Evolutionary conservation across 23 tunicate species (phyloP), one percentile per base, ranked within the genome.

Genomic region (Aplidium turbinatum): DNA sequence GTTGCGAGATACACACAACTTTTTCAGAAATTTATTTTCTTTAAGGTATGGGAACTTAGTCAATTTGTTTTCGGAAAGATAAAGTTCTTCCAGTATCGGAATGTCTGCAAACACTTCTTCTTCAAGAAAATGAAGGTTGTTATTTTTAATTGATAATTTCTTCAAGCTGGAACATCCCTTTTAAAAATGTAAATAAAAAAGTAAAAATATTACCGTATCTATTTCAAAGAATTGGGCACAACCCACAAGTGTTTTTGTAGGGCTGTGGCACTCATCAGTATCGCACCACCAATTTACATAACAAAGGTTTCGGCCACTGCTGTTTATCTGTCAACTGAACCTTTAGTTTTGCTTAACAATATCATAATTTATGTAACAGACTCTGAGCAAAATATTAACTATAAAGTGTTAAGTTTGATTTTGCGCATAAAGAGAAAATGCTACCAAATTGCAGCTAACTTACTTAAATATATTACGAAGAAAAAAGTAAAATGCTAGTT

Each of bases 71-170:
- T 45, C 64, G 2, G 71, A 26, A 27, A 87, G 52, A 40, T 73
- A 58, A 19, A 87, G 61, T 67, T 78, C 81, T 35, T 79, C 81
- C 16, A 87, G 72, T 38, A 65, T 16, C 4, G 68, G 52, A 7
- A 87, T 19, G 20, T 63, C 77, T 1, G 75, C 26, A 46, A 87
- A 87, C 36, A 79, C 82, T 5, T 73, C 70, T 9, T 64, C 63
- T 42, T 73, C 85, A 23, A 87, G 73, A 47, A 87, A 63, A 66
- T 87, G 86, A 33, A 87, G 68, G 23, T 79, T 87, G 78, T 79
- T 80, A 61, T 73, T 72, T 73, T 73, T 73, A 18, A 79, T 1
- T 11, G 82, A 84, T 1, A 84, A 18, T 47, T 76, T 76, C 31
- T 73, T 73, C 6, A 84, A 80, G 4, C 61, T 40, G 31, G 53